Evolutionary conservation across 2,113 vertebrate genomes (phyloP), one percentile per base, ranked within the genome.

Genomic region (Genyomyrus donnyi): DNA sequence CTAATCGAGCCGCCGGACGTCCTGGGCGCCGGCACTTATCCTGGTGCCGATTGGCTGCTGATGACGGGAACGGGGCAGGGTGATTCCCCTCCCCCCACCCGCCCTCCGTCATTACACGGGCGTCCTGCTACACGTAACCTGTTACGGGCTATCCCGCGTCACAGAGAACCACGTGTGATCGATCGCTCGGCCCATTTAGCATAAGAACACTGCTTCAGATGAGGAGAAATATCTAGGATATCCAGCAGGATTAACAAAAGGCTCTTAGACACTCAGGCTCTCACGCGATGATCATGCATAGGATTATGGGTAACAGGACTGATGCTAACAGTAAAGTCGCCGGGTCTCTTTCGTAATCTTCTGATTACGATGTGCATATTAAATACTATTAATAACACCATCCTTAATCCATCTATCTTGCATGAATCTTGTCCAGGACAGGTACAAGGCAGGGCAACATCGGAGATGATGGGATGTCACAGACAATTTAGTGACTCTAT

Each of bases 1-100:
- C 96, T 97, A 97, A 98, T 98, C 96, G 95, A 97, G 97, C 97
- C 96, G 95, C 96, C 93, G 95, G 94, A 94, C 35, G 95, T 95
- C 96, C 94, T 92, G 92, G 94, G 95, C 95, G 95, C 96, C 95
- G 95, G 95, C 95, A 95, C 94, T 95, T 94, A 95, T 93, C 93
- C 94, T 94, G 91, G 91, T 35, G 62, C 91, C 93, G 58, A 94
- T 96, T 93, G 93, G 95, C 95, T 96, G 94, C 94, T 95, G 95
- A 96, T 95, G 91, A 92, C 35, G 80, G 85, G 66, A 56, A 50
- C 35, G 35, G 35, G 27, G 15, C 17, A 9, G 56, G 83, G 49
- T 70, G 83, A 89, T 50, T 31, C 5, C 46, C 58, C 19, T 83
- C 58, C n/a, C 15, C 50, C 31, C 3, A 7, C 31, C 11, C 1